A percentile compares a stretch with the other conserved stretches of the same genome.
Evolutionary conservation across 2,113 vertebrate genomes (phyloP).

Genomic region (Eonycteris spelaea): DNA sequence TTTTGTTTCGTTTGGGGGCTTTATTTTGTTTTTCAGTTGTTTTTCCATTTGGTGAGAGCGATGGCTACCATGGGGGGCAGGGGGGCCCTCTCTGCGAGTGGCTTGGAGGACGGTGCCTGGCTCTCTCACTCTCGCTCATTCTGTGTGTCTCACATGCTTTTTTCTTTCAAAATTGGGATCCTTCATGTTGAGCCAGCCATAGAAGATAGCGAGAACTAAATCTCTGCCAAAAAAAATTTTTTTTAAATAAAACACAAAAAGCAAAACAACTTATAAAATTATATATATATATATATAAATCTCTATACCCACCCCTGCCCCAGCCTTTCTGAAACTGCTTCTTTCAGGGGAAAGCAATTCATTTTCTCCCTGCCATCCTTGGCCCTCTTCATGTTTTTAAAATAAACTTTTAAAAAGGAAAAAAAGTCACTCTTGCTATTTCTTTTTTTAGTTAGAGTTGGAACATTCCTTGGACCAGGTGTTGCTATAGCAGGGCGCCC

Average conservation of each 20-base stretch:
- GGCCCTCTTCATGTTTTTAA: conserved; percentile 77
- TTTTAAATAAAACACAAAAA: conserved; percentile 50
- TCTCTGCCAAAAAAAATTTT: conserved; percentile 68
- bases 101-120: neutral
- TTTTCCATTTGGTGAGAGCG: conserved; percentile 52
- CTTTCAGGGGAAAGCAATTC: conserved; percentile 69
- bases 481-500: conserved; percentile 55
- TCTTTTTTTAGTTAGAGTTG: conserved; percentile 77
- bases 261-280: conserved; percentile 66
- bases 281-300: conserved; percentile 66
- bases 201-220: conserved; percentile 76
- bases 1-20: conserved; percentile 71
- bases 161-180: conserved; percentile 60
- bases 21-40: neutral
- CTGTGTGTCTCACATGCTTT: conserved; percentile 51
- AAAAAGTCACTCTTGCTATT: conserved; percentile 77
- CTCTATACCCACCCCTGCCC: conserved; percentile 20
- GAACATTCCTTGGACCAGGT: conserved; percentile 82
- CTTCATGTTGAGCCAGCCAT: conserved; percentile 78
- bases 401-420: conserved; percentile 80
- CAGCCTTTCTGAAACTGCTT: conserved; percentile 64
- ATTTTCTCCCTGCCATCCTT: conserved; percentile 47
- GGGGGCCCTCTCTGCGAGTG: neutral
- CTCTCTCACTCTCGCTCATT: conserved; percentile 37
- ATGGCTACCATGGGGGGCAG: conserved; percentile 25